Evolutionary conservation across 2,113 vertebrate genomes (phyloP).

Genomic region (Cromileptes altivelis): DNA sequence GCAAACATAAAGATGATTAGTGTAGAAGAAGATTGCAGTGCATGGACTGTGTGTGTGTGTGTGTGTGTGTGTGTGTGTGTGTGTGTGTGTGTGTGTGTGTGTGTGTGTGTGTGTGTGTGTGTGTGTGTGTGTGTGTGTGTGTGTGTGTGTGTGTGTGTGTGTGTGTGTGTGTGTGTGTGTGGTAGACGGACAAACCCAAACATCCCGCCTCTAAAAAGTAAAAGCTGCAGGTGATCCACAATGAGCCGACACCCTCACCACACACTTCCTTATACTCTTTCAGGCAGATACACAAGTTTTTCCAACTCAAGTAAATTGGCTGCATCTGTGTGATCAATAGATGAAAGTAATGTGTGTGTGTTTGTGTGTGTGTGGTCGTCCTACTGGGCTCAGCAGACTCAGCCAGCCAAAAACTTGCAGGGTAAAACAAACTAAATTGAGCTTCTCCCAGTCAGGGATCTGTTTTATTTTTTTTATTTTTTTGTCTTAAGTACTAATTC

Average conservation of each 20-base stretch:
- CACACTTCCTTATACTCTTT: constrained; percentile 29
- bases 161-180: not conserved
- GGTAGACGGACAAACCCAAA: not conserved
- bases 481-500: not conserved
- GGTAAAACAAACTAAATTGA: not conserved
- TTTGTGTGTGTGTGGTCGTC: constrained; percentile 13
- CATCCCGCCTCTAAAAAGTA: constrained; percentile 25
- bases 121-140: not conserved
- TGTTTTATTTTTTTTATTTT: constrained; percentile 1
- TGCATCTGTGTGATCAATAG: constrained; percentile 52
- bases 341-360: constrained; percentile 3
- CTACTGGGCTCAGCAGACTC: constrained; percentile 38
- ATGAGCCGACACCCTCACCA: constrained; percentile 5
- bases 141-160: not conserved
- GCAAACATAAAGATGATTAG: constrained; percentile 49
- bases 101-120: not conserved
- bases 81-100: not conserved
- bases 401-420: constrained; percentile 40
- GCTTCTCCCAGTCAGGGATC: constrained; percentile 15
- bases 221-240: constrained; percentile 33
- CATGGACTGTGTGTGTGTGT: constrained; percentile 10
- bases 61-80: constrained; percentile 13
- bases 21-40: not conserved
- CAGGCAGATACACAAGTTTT: constrained; percentile 58
- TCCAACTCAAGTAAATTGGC: constrained; percentile 55